phyloP scores from a whole-genome alignment of 2,797 vertebrate genomes.

The Crossoptilon crossoptilon region DNA sequence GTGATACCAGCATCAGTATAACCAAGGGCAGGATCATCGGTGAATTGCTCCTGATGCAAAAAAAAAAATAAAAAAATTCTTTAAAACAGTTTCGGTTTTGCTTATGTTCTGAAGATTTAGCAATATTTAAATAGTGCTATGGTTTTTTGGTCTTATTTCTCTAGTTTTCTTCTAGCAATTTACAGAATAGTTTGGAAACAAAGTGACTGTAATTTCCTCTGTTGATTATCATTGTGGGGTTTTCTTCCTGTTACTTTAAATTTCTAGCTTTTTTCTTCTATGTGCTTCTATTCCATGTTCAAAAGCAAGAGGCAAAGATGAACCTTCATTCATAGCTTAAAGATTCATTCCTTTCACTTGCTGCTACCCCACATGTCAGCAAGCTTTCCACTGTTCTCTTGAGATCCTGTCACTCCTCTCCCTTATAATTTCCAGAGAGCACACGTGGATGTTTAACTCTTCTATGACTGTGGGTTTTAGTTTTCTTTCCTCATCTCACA shows the following conservation, averaged over 20 bases:
- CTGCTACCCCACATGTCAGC: neutral
- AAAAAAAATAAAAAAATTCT: neutral
- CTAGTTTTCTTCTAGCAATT: neutral
- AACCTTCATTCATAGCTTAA: neutral
- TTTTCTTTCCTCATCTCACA: neutral
- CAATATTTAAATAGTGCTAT: neutral
- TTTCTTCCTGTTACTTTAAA: neutral
- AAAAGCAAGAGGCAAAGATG: neutral
- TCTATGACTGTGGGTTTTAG: neutral
- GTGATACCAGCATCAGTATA: conserved; percentile 79
- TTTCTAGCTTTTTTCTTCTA: neutral
- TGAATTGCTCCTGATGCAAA: conserved; percentile 76
- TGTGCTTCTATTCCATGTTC: neutral
- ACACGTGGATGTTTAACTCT: neutral
- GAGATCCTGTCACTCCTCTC: neutral
- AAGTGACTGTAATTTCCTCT: neutral
- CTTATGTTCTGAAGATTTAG: neutral
- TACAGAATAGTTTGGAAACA: neutral
- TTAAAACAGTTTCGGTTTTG: neutral
- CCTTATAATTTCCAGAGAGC: neutral
- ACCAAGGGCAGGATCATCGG: conserved; percentile 77
- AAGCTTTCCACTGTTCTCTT: neutral
- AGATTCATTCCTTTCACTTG: neutral
- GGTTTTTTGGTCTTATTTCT: neutral
- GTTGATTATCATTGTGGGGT: neutral